Evolutionary conservation across 2,797 vertebrate genomes (phyloP).

Genomic region (Notamacropus eugenii): DNA sequence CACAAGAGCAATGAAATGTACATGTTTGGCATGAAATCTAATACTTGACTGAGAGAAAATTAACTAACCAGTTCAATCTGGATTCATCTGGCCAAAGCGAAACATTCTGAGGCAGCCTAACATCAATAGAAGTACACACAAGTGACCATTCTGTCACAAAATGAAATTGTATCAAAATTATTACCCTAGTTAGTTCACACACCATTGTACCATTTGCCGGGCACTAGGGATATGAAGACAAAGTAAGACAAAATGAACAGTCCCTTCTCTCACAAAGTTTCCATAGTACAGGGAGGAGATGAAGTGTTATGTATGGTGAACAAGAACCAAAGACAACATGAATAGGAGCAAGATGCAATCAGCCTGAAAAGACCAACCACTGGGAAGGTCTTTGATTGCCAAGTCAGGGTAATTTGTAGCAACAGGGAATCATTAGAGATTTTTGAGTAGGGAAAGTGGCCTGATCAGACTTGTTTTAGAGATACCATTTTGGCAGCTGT

Average conservation of each 20-base stretch:
- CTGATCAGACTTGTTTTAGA: too few species aligned
- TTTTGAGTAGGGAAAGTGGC: too few species aligned
- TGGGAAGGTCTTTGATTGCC: too few species aligned
- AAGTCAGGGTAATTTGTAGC: too few species aligned
- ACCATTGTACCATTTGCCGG: not conserved
- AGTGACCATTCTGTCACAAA: not conserved
- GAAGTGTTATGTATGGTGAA: not conserved
- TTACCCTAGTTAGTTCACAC: not conserved
- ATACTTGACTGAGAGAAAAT: not conserved
- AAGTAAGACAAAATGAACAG: not conserved
- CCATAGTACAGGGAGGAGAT: not conserved
- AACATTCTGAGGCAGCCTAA: not conserved
- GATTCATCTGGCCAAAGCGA: not conserved
- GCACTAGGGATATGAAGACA: not conserved
- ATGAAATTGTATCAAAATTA: not conserved
- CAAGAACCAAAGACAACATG: too few species aligned
- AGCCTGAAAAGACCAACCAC: too few species aligned
- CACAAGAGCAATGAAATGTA: not conserved
- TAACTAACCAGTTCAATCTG: not conserved
- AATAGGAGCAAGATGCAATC: too few species aligned
- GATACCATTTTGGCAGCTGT: too few species aligned
- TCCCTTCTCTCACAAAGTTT: not conserved
- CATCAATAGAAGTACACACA: not conserved
- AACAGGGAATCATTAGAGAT: too few species aligned
- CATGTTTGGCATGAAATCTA: not conserved